Base-by-base conservation (phyloP, 92 coral and sea anemone species). In the Porites lobata region DNA sequence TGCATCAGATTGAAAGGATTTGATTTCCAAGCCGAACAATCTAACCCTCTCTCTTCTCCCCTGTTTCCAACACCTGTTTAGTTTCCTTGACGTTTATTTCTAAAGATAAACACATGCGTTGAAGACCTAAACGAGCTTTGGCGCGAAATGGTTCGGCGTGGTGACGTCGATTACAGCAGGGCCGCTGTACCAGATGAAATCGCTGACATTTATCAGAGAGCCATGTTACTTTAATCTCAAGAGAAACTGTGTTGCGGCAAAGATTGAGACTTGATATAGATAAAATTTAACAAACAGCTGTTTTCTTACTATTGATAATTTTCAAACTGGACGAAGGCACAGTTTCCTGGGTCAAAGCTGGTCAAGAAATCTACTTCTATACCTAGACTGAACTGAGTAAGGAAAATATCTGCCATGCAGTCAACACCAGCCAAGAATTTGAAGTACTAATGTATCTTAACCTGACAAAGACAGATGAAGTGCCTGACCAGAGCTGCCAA, bases 141-240 rank as follows among this genome's bases (percentile, higher is more conserved):
- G 18, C 13, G 17, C 12, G 78, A 53, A 75, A 52, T 75, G 64
- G 78, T 19, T 52, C 64, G 63, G 4, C 53, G 53, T 51, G 78
- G 78, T n/a, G 8, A 50, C 19, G 78, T 75, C 43, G 61, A 56
- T 14, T 56, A 56, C 15, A 10, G 8, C 11, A 56, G 15, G 4
- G 26, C 87, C 70, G 70, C 84, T 93, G 50, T 92, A 92, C 61
- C 74, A 94, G 59, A 95, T 89, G 9, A 82, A 92, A 12, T 56
- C 12, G 61, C 61, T 56, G 61, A 56, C 15, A 9, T 56, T 56
- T 56, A 56, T 12, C 61, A 56, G 0, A 8, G 61, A 56, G 61
- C 61, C 14, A 10, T 56, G 61, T 56, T 56, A 56, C 47, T 38
- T 38, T 38, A 38, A 38, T 38, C 47, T 4, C 5, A 38, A 38